These are phyloP conservation scores for Xenopus laevis DNA, from an alignment of 2,113 vertebrate genomes.

Conservation along the genomic window DNA sequence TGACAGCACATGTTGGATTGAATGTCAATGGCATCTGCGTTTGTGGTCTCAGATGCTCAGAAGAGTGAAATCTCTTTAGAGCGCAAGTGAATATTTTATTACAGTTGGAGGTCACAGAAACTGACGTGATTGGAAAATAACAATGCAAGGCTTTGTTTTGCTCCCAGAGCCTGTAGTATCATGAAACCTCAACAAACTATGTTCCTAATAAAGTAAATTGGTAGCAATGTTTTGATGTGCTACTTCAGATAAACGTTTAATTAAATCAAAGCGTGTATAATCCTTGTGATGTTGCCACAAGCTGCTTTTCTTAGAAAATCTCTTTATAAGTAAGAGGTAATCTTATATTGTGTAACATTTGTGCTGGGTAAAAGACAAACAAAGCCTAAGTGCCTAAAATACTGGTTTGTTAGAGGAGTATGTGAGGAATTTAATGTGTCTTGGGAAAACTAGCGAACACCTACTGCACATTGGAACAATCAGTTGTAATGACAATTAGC, in stretches of 20 bases:
- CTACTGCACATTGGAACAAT: not conserved
- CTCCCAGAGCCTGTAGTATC: conserved; percentile 1
- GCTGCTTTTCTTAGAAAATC: conserved; percentile 5
- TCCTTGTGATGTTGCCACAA: conserved; percentile 1
- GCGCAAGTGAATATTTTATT: conserved; percentile 33
- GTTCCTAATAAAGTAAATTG: conserved; percentile 2
- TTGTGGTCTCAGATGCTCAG: conserved; percentile 35
- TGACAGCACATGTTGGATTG: conserved; percentile 33
- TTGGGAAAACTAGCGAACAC: no score
- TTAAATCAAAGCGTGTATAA: conserved; percentile 15
- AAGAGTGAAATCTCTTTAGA: conserved; percentile 23
- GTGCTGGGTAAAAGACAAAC: not conserved
- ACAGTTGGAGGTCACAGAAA: conserved; percentile 39
- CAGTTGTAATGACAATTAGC: no score
- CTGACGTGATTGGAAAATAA: not conserved
- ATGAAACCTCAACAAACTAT: conserved; percentile 13
- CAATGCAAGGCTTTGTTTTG: conserved; percentile 13
- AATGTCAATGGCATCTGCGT: conserved; percentile 33
- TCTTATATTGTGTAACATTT: not conserved
- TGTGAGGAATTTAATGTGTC: not conserved
- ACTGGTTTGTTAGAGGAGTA: not conserved
- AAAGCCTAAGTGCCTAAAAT: not conserved
- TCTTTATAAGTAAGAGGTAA: conserved; percentile 10
- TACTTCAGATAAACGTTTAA: conserved; percentile 16
- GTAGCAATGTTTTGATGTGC: conserved; percentile 10